Evolutionary conservation across 1,140 invertebrate species (phyloP).

Genomic region (Carposina sasakii): DNA sequence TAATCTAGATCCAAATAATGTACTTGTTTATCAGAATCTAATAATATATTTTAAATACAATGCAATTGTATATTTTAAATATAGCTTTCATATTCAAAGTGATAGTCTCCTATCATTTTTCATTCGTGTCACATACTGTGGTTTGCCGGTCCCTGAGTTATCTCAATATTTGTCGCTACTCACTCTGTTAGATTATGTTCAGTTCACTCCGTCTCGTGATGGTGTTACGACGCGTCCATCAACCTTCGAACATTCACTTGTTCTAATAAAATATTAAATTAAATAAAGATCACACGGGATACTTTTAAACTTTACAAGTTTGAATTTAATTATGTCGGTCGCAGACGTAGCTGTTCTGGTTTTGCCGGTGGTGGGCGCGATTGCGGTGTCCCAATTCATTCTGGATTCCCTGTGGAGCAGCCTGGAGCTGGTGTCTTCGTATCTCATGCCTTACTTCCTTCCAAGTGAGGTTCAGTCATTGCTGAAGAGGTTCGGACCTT

Average conservation of each 20-base stretch:
- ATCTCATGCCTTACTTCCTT: conserved; percentile 73
- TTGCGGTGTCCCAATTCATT: conserved; percentile 51
- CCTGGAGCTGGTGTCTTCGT: conserved; percentile 60
- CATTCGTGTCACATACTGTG: too few species aligned
- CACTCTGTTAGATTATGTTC: too few species aligned
- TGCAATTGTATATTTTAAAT: too few species aligned
- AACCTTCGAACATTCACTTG: background rate
- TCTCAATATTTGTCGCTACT: too few species aligned
- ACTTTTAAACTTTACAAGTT: background rate
- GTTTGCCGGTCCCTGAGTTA: too few species aligned
- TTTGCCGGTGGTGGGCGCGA: conserved; percentile 57
- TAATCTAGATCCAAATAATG: too few species aligned
- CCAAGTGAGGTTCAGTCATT: conserved; percentile 69
- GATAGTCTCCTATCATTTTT: too few species aligned
- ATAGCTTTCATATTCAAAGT: too few species aligned
- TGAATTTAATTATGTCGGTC: conserved; percentile 6
- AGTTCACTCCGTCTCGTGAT: background rate
- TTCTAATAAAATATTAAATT: background rate
- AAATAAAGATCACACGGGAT: background rate
- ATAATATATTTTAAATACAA: too few species aligned
- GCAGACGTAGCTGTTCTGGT: conserved; percentile 34
- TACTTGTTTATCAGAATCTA: too few species aligned
- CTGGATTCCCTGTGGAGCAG: conserved; percentile 71
- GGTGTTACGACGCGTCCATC: background rate
- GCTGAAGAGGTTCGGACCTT: conserved; percentile 72